Evolutionary conservation across 2,797 vertebrate genomes (phyloP).

Genomic region (Selene dorsalis): DNA sequence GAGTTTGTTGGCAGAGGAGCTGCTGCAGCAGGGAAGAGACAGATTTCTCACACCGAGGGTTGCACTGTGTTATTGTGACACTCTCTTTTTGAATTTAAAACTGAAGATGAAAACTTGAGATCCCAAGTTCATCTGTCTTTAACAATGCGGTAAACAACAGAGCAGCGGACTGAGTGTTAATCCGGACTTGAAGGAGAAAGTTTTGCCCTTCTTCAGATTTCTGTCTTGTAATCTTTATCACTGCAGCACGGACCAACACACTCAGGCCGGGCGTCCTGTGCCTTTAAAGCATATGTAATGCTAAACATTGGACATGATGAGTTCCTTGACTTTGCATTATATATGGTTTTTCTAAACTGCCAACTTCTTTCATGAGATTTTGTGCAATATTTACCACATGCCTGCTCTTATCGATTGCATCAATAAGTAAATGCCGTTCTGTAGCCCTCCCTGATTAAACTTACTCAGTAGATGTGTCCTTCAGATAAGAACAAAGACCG

Average conservation of each 20-base stretch:
- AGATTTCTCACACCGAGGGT: slow-evolving; percentile 46
- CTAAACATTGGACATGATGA: slow-evolving; percentile 21
- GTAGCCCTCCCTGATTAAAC: slow-evolving; percentile 47
- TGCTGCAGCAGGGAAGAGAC: slow-evolving; percentile 58
- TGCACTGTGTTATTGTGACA: slow-evolving; percentile 63
- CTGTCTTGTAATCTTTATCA: slow-evolving; percentile 31
- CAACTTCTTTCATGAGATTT: slow-evolving; percentile 74
- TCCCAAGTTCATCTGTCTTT: slow-evolving; percentile 52
- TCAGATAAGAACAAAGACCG: slow-evolving; percentile 53
- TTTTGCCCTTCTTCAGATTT: slow-evolving; percentile 46
- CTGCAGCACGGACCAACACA: slow-evolving; percentile 21
- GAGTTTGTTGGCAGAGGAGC: slow-evolving; percentile 62
- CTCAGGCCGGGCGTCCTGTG: slow-evolving; percentile 53
- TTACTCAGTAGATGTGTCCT: slow-evolving; percentile 31
- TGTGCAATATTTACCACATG: slow-evolving; percentile 77
- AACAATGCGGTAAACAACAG: slow-evolving; percentile 40
- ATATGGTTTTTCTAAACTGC: slow-evolving; percentile 71
- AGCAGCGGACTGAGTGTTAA: slow-evolving; percentile 36
- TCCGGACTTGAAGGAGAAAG: slow-evolving; percentile 32
- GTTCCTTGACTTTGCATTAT: slow-evolving; percentile 73
- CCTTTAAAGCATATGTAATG: slow-evolving; percentile 70
- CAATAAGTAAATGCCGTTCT: slow-evolving; percentile 72
- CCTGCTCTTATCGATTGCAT: slow-evolving; percentile 70
- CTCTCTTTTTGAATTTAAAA: slow-evolving; percentile 60
- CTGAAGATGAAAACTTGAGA: slow-evolving; percentile 59